A percentile compares a stretch with the other conserved stretches of the same genome.
phyloP scores from a whole-genome alignment of 92 coral and sea anemone species.

The Blastomussa wellsi region DNA sequence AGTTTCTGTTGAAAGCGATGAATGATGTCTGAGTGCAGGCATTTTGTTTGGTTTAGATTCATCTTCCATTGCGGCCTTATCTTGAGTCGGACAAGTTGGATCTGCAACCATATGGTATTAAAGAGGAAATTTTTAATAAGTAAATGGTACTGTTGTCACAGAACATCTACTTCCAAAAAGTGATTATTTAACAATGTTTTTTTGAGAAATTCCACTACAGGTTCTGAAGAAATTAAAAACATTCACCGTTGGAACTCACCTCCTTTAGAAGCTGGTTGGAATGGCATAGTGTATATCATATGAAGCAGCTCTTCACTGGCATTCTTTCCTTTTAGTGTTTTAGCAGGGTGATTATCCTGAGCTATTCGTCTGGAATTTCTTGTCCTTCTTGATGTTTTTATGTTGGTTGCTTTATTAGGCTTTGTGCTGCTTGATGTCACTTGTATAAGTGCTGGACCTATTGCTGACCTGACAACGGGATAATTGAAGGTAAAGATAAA shows the following conservation, averaged over 20 bases:
- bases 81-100: neutral
- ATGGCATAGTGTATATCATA: constrained; percentile 41
- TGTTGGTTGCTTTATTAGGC: constrained; percentile 13
- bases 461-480: neutral
- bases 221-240: too few relatives aligned
- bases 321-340: neutral
- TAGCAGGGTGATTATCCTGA: neutral
- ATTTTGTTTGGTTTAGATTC: neutral
- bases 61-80: neutral
- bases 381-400: constrained; percentile 3
- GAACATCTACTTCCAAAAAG: neutral
- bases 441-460: neutral
- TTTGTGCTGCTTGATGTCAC: neutral
- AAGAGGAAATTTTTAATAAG: neutral
- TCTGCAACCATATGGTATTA: too few relatives aligned
- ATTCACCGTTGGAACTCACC: neutral
- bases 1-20: neutral
- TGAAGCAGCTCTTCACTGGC: constrained; percentile 31
- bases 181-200: neutral
- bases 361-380: constrained; percentile 23
- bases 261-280: constrained; percentile 17
- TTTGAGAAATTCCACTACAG: too few relatives aligned
- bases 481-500: neutral
- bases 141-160: neutral
- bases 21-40: neutral